phyloP scores from a whole-genome alignment of 2,797 vertebrate genomes.

The Harpagifer antarcticus region DNA sequence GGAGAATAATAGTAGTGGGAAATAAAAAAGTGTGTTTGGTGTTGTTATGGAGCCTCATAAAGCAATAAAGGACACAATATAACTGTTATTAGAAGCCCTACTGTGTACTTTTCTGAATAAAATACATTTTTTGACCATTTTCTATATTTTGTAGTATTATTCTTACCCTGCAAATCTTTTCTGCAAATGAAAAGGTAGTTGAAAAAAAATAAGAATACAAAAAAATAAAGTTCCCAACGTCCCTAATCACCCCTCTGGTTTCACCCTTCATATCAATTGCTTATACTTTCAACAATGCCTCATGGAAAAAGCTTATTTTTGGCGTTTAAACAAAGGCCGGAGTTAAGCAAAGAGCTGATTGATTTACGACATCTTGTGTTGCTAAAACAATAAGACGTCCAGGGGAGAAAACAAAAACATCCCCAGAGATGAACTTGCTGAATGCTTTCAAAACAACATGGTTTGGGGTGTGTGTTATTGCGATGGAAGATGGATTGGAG shows the following conservation, averaged over 20 bases:
- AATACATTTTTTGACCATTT: not conserved
- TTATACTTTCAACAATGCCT: slow-evolving; percentile 25
- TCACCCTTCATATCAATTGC: slow-evolving; percentile 10
- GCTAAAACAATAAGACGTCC: slow-evolving; percentile 64
- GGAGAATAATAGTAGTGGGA: not conserved
- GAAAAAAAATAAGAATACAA: too few relatives aligned
- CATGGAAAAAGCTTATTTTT: slow-evolving; percentile 47
- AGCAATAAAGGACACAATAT: not conserved
- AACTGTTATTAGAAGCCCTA: not conserved
- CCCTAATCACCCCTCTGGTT: slow-evolving; percentile 1
- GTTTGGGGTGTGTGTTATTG: slow-evolving; percentile 60
- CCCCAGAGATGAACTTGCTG: slow-evolving; percentile 65
- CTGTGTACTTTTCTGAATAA: not conserved
- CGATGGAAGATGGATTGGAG: slow-evolving; percentile 89
- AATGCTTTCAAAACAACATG: slow-evolving; percentile 56
- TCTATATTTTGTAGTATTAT: not conserved
- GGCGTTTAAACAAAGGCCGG: slow-evolving; percentile 44
- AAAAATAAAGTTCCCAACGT: not conserved
- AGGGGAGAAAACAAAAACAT: slow-evolving; percentile 39
- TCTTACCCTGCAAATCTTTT: not conserved
- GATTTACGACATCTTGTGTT: slow-evolving; percentile 57
- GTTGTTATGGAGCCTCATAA: not conserved
- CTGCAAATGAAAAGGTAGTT: not conserved
- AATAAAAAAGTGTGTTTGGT: not conserved
- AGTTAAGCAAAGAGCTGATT: slow-evolving; percentile 29